Evolutionary conservation across 2,888 invertebrate genomes (phyloP).

Genomic region (Parnassius smintheus): DNA sequence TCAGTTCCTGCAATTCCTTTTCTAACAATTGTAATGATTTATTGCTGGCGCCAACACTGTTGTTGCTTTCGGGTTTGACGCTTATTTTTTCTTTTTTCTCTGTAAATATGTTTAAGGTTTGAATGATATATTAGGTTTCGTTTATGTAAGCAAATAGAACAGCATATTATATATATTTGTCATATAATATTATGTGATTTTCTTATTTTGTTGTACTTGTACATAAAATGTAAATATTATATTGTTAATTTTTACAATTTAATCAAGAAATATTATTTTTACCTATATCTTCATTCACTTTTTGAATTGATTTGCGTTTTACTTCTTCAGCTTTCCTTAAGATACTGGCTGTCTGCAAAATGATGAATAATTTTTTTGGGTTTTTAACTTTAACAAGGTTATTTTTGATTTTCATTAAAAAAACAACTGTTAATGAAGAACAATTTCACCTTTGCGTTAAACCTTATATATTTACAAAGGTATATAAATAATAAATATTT

Average conservation of each 20-base stretch:
- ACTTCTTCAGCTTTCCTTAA: conserved; percentile 49
- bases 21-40: conserved; percentile 76
- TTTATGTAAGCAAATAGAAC: neutral
- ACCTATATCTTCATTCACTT: conserved; percentile 36
- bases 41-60: conserved; percentile 57
- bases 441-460: too few species aligned
- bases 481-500: too few species aligned
- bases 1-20: conserved; percentile 81
- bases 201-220: neutral
- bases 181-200: conserved; percentile 3
- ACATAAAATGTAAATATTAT: too few species aligned
- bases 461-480: too few species aligned
- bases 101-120: conserved; percentile 22
- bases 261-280: conserved; percentile 10
- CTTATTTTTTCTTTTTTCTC: conserved; percentile 49
- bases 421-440: too few species aligned
- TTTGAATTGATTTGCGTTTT: conserved; percentile 45
- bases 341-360: conserved; percentile 24
- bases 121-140: neutral
- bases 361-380: neutral
- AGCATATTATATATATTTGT: neutral
- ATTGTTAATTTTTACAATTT: neutral
- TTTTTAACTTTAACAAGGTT: too few species aligned
- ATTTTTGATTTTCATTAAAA: too few species aligned
- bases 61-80: conserved; percentile 52